Conservation (phyloP, 2,113 vertebrate genomes). For the Carlito syrichta region DNA sequence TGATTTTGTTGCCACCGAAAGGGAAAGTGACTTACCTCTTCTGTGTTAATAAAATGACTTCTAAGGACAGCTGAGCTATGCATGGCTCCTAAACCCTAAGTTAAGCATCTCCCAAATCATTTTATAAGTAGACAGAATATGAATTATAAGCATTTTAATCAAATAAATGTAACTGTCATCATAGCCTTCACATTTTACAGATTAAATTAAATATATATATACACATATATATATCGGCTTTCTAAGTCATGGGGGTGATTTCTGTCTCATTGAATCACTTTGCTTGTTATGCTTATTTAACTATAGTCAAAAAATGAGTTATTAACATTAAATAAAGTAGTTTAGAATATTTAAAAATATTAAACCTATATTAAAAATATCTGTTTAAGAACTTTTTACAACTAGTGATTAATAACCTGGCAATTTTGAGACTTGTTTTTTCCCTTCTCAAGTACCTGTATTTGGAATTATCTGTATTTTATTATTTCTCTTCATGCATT, state of each 20-base stretch:
- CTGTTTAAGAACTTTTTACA: neutral
- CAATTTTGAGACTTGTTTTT: neutral
- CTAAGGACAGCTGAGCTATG: neutral
- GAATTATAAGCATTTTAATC: neutral
- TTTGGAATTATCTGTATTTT: neutral
- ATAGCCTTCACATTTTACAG: neutral
- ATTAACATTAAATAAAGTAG: neutral
- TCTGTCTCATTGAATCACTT: neutral
- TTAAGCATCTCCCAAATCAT: neutral
- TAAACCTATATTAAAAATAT: neutral
- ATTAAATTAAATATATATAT: neutral
- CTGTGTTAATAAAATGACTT: neutral
- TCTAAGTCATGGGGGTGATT: neutral
- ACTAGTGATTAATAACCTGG: neutral
- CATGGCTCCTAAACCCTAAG: neutral
- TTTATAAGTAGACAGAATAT: neutral
- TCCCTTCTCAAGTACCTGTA: neutral
- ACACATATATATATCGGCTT: neutral
- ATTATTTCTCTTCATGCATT: no score
- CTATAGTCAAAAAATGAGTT: conserved; percentile 14
- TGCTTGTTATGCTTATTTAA: neutral
- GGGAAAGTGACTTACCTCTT: neutral
- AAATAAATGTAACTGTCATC: neutral
- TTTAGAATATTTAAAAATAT: neutral
- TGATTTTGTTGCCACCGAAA: neutral